These are phyloP conservation scores for Pogoniulus pusillus DNA, from an alignment of 2,797 vertebrate genomes.

Conservation along the genomic window DNA sequence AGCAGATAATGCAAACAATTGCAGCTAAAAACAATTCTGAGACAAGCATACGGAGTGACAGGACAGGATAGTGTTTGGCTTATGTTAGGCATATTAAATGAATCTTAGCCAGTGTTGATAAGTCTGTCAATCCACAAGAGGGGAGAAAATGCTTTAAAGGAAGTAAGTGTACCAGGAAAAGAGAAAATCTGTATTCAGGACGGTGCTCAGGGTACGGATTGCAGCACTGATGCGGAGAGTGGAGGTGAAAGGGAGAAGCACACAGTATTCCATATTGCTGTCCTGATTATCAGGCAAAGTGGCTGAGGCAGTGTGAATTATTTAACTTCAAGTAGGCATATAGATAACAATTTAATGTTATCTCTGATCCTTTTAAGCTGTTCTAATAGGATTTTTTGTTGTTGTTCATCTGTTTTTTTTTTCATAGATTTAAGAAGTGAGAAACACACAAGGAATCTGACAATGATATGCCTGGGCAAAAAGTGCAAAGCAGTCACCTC, in stretches of 20 bases:
- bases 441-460: background rate
- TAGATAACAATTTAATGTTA: slow-evolving; percentile 15
- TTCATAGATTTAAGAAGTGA: background rate
- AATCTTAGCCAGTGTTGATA: slow-evolving; percentile 17
- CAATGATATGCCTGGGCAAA: background rate
- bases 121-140: slow-evolving; percentile 19
- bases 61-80: background rate
- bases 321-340: background rate
- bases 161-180: background rate
- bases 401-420: background rate
- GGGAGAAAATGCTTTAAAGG: background rate
- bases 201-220: slow-evolving; percentile 3
- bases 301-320: background rate
- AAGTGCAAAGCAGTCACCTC: background rate
- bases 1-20: slow-evolving; percentile 20
- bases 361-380: background rate
- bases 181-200: slow-evolving; percentile 59
- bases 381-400: background rate
- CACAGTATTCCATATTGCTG: background rate
- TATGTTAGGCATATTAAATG: slow-evolving; percentile 26
- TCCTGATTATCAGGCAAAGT: background rate
- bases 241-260: slow-evolving; percentile 22
- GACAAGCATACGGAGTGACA: background rate
- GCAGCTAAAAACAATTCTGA: background rate
- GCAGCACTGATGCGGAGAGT: slow-evolving; percentile 17